Evolutionary conservation across 2,888 invertebrate species (phyloP), one percentile per base, ranked within the genome.

Genomic region (Nomada fabriciana): DNA sequence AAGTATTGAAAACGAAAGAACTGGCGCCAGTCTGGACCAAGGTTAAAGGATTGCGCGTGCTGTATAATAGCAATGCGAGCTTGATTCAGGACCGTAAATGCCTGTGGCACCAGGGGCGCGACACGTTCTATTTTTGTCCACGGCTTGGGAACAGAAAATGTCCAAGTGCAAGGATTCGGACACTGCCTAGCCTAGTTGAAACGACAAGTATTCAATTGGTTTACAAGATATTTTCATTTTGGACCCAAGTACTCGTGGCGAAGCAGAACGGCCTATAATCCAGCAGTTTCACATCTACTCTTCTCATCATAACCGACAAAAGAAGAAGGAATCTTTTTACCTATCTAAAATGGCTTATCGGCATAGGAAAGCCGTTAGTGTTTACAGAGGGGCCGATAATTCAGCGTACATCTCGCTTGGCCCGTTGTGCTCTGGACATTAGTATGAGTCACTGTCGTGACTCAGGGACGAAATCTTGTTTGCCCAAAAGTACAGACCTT

Each of bases 271-370:
- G 5, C 7, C 29, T 29, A 29, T 29, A 29, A 29, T 29, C 36
- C 36, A 5, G 36, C 7, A 36, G 36, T 36, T 36, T 9, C 36
- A 0, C 36, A 36, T 36, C 36, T 36, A 7, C 36, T 7, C 7
- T 36, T 36, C 36, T 36, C 36, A 7, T 36, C 29, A 18, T 1
- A 20, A 68, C 53, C 43, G 69, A 69, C 60, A 73, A 65, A 53
- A 59, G 36, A 55, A 61, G 29, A 80, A 69, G n/a, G 63, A n/a
- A n/a, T 5, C 68, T 78, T 70, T 47, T 55, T 42, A 15, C 23
- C 85, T 90, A 36, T 88, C 89, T 90, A 76, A 67, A n/a, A 43
- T n/a, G 53, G 75, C 86, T 91, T 91, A 91, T 91, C 91, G 85
- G 73, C 76, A 84, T 82, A 85, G 88, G 47, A 88, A 88, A 89